Evolutionary conservation across 2,113 vertebrate species (phyloP).

Genomic region (Zeus faber): DNA sequence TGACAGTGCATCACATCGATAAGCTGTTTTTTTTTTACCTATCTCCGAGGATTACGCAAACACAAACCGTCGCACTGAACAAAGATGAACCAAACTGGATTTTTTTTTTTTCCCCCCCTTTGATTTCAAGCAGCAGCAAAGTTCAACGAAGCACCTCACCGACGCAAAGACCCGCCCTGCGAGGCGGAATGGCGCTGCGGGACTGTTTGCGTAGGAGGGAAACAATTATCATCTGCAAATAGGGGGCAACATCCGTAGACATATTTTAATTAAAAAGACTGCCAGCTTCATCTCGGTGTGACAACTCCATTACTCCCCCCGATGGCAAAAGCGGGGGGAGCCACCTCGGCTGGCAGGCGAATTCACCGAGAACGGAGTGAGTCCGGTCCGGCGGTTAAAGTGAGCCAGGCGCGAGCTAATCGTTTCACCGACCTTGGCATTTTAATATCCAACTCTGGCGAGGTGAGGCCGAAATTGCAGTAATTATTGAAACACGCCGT

Average conservation of each 20-base stretch:
- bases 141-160: slow-evolving; percentile 43
- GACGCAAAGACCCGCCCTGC: slow-evolving; percentile 25
- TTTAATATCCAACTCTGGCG: slow-evolving; percentile 33
- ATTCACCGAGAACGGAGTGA: slow-evolving; percentile 35
- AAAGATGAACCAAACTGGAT: slow-evolving; percentile 14
- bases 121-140: slow-evolving; percentile 38
- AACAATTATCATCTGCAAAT: slow-evolving; percentile 61
- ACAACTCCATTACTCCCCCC: slow-evolving; percentile 64
- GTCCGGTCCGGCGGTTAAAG: slow-evolving; percentile 43
- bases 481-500: slow-evolving; percentile 42
- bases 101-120: slow-evolving; percentile 4
- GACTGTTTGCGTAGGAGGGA: slow-evolving; percentile 36
- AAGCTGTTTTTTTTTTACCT: too few relatives aligned
- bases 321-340: slow-evolving; percentile 57
- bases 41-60: too few relatives aligned
- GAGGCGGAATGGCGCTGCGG: slow-evolving; percentile 16
- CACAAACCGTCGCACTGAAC: too few relatives aligned
- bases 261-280: slow-evolving; percentile 72
- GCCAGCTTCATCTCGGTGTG: slow-evolving; percentile 58
- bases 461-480: slow-evolving; percentile 36
- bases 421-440: slow-evolving; percentile 50
- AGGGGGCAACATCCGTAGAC: slow-evolving; percentile 32
- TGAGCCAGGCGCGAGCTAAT: slow-evolving; percentile 38
- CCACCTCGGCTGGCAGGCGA: slow-evolving; percentile 46
- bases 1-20: not conserved